Base-by-base conservation (phyloP, 2,113 vertebrate species). In the Rafetus swinhoei region DNA sequence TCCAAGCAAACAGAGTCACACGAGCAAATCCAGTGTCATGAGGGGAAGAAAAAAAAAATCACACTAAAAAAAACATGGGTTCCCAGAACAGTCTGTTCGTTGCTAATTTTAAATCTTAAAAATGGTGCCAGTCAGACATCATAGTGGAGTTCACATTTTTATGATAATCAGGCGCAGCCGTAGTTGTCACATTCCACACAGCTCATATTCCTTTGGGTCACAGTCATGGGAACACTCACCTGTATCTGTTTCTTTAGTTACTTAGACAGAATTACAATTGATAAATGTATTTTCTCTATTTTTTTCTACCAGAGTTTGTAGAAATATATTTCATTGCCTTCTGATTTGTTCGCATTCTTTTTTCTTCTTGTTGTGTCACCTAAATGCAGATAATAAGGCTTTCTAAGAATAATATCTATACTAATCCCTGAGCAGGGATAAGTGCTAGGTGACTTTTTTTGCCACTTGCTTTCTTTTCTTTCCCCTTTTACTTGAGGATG, bases 41-140 rank as follows among this genome's bases (percentile, higher is more conserved):
- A 77, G 27, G 24, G 45, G 59, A 77, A 15, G 24, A 24, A 10
- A 86, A 91, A 92, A 91, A 92, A 72, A 4, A 59, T 22, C 29
- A 86, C 93, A 35, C 88, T 86, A 89, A 93, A 60, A 54, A 65
- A 91, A 9, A 57, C 81, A 65, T 24, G 76, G 59, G 90, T 88
- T 97, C 88, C 88, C 88, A 93, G 95, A 95, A 97, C 93, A 95
- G 81, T 89, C 39, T 96, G 95, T 97, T 93, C 96, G 95, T 69
- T 89, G 94, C 95, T 97, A 97, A 97, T 96, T 97, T 96, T 95
- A 95, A 89, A 91, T 56, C 93, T 54, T 82, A 81, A 93, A 96
- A 92, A 84, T 74, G 91, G 82, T 79, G 65, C 92, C 91, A 94
- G 80, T 83, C 87, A 94, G 91, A 95, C 92, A 93, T 93, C 94